phyloP scores from a whole-genome alignment of 1,140 invertebrate species.

The Marisa cornuarietis region DNA sequence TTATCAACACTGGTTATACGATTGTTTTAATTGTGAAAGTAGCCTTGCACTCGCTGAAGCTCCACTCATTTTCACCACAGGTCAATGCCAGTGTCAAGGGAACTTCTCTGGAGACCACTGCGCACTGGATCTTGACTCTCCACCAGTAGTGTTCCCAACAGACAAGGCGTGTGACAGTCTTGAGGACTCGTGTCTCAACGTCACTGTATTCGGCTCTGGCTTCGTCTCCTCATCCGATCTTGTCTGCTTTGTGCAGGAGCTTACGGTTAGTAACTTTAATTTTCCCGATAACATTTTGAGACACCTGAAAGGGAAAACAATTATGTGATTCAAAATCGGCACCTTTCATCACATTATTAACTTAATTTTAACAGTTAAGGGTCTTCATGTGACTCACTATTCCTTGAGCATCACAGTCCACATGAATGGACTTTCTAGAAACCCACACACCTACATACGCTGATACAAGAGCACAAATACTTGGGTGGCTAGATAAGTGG shows the following conservation, averaged over 20 bases:
- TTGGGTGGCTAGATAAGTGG: background rate
- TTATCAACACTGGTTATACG: background rate
- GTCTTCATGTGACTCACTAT: too few species aligned
- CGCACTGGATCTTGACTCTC: conserved; percentile 14
- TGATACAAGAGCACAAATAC: background rate
- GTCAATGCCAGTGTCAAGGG: conserved; percentile 36
- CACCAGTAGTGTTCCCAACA: conserved; percentile 27
- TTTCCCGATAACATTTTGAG: too few species aligned
- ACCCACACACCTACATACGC: background rate
- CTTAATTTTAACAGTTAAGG: too few species aligned
- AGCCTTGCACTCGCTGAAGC: too few species aligned
- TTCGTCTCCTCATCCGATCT: conserved; percentile 34
- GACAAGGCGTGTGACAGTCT: conserved; percentile 37
- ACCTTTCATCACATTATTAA: too few species aligned
- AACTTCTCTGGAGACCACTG: conserved; percentile 42
- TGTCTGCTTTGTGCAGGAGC: conserved; percentile 29
- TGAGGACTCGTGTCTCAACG: conserved; percentile 33
- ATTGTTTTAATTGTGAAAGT: too few species aligned
- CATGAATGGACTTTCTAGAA: too few species aligned
- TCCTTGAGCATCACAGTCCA: too few species aligned
- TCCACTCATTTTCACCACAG: conserved; percentile 20
- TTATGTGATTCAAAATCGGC: too few species aligned
- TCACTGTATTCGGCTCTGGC: conserved; percentile 33
- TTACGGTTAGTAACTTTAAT: conserved; percentile 27
- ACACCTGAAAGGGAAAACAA: too few species aligned